Conservation (phyloP, 2,888 invertebrate species). For the Thymelicus sylvestris region DNA sequence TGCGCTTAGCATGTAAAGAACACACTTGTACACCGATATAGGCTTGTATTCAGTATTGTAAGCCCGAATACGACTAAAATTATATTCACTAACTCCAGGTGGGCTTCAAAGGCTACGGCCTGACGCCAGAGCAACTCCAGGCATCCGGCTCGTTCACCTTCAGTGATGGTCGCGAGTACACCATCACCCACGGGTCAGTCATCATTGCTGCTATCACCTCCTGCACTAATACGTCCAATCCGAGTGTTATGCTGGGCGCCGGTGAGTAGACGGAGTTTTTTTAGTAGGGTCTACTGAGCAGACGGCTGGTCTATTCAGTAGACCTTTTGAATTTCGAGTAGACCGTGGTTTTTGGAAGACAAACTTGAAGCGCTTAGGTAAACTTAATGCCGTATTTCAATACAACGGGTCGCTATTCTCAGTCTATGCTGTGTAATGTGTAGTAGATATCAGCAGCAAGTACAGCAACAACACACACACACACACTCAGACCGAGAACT, state of each 20-base stretch:
- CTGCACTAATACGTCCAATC: constrained; percentile 99
- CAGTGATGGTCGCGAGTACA: constrained; percentile 89
- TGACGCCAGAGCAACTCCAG: constrained; percentile 86
- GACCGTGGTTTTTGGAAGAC: not conserved
- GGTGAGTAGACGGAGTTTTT: constrained; percentile 72
- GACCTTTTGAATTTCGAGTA: not conserved
- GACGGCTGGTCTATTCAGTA: not conserved
- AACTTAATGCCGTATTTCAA: too few relatives aligned
- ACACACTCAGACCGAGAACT: too few relatives aligned
- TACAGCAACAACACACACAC: too few relatives aligned
- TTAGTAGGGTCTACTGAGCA: not conserved
- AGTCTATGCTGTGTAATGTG: too few relatives aligned
- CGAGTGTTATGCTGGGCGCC: constrained; percentile 99
- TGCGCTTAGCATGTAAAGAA: too few relatives aligned
- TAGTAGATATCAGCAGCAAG: too few relatives aligned
- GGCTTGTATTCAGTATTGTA: too few relatives aligned
- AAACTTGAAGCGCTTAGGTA: too few relatives aligned
- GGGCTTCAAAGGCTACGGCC: constrained; percentile 96
- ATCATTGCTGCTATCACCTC: constrained; percentile 99
- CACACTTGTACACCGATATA: too few relatives aligned
- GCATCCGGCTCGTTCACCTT: constrained; percentile 90
- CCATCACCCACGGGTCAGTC: constrained; percentile 94
- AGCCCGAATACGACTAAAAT: too few relatives aligned
- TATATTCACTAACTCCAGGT: constrained; percentile 81
- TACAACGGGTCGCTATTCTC: too few relatives aligned